Evolutionary conservation across 2,797 vertebrate species (phyloP), one percentile per base, ranked within the genome.

Genomic region (Octomys mimax): DNA sequence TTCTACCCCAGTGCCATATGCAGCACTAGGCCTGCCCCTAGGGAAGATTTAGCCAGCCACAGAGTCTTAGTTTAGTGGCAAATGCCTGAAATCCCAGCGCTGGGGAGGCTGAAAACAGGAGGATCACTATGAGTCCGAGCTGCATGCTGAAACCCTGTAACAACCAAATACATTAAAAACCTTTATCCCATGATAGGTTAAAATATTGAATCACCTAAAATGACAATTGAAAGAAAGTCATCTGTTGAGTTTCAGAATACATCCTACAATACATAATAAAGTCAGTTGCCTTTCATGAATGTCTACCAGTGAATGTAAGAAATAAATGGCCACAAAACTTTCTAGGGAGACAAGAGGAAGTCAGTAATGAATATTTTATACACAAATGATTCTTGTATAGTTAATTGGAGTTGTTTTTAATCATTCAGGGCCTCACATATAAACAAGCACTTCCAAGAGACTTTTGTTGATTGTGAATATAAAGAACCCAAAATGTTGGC

Each of bases 341-440:
- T 31, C 13, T 28, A 1, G 6, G 77, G 36, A 82, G n/a, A 70
- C 57, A 57, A 62, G 33, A 88, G 52, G 19, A 95, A 92, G 88
- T 85, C 33, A 83, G 14, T 88, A 68, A 88, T 93, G 90, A 95
- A 84, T 96, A 80, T 86, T 95, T 94, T 86, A 87, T 9, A 46
- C 3, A 80, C 2, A 95, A 92, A 84, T 94, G 54, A 89, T 88
- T 96, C 78, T 71, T 54, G 78, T 75, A n/a, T 62, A 68, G 61
- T 92, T 66, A 68, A 52, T 66, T 62, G 93, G 59, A 95, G 39
- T 33, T 95, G 33, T 75, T 89, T 80, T 75, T 89, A 52, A 62
- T 75, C 31, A 78, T 77, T 62, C 49, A 80, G 87, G 94, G 16
- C 6, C 28, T 86, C 18, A 89, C 61, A 73, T 91, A 59, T 90